These are phyloP conservation scores for Pantherophis vulpinus DNA, from an alignment of 2,797 vertebrate species.

Conservation along the genomic window DNA sequence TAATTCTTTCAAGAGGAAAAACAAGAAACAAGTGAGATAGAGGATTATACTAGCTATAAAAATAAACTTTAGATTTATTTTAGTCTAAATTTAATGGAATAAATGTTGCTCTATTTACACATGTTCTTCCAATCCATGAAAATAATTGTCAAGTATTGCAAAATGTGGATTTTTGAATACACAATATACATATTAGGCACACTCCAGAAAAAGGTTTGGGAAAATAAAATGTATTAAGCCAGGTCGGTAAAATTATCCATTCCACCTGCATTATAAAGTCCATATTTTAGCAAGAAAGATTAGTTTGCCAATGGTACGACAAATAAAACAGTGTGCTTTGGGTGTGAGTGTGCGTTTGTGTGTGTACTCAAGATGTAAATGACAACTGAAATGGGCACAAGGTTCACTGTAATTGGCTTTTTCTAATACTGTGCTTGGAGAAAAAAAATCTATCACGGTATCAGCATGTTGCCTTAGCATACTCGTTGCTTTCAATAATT, in stretches of 20 bases:
- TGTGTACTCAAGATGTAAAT: not conserved
- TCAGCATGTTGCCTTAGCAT: slow-evolving; percentile 9
- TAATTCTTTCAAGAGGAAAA: not conserved
- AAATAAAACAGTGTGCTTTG: not conserved
- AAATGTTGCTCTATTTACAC: not conserved
- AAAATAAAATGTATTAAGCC: not conserved
- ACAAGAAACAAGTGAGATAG: not conserved
- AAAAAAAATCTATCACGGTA: not conserved
- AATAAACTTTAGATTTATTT: too few relatives aligned
- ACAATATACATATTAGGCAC: not conserved
- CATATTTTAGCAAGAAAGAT: not conserved
- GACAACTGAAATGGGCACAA: not conserved
- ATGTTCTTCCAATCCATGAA: not conserved
- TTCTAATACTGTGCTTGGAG: not conserved
- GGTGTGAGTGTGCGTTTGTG: not conserved
- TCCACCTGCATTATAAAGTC: not conserved
- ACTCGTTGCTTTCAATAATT: slow-evolving; percentile 21
- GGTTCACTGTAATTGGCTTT: not conserved
- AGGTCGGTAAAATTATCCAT: not conserved
- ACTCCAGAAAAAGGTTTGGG: not conserved
- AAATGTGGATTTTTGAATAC: not conserved
- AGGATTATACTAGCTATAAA: too few relatives aligned
- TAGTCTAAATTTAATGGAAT: too few relatives aligned
- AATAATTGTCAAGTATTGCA: not conserved
- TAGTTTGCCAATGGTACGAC: not conserved